These are phyloP conservation scores for Eristalinus sepulchralis DNA, from an alignment of 2,888 invertebrate genomes.

Conservation along the genomic window DNA sequence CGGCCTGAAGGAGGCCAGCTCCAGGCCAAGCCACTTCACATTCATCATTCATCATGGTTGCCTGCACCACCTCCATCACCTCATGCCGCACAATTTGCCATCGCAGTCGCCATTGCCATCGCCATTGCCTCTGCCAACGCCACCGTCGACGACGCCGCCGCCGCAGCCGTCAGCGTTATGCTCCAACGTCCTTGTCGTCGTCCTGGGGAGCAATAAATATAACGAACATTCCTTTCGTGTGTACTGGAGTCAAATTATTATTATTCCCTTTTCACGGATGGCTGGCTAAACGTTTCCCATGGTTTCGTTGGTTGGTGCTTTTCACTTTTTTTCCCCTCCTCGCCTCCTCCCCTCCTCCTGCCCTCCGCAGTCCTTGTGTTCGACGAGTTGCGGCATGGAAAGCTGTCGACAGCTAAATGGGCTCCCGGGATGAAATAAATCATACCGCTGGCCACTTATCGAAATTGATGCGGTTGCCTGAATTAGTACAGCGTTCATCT, in stretches of 20 bases:
- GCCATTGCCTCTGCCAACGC: conserved; percentile 19
- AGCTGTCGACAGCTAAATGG: conserved; percentile 67
- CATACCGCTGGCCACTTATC: conserved; percentile 64
- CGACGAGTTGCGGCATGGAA: not conserved
- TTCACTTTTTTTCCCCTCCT: not conserved
- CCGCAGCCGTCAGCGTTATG: not conserved
- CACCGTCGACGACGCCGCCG: not conserved
- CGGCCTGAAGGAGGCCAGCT: conserved; percentile 5
- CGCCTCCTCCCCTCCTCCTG: no score
- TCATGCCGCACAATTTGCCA: conserved; percentile 32
- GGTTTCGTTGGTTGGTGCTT: not conserved
- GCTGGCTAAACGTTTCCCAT: conserved; percentile 42
- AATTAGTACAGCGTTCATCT: conserved; percentile 19
- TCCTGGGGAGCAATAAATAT: conserved; percentile 54
- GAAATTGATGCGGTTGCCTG: conserved; percentile 65
- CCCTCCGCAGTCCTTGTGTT: not conserved
- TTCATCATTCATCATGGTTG: conserved; percentile 61
- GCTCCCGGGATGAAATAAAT: conserved; percentile 61
- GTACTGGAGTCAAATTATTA: conserved; percentile 61
- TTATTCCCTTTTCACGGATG: conserved; percentile 61
- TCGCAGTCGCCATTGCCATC: conserved; percentile 10
- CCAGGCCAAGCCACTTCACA: conserved; percentile 46
- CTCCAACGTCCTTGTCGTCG: not conserved
- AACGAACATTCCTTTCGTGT: conserved; percentile 46
- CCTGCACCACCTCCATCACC: not conserved